These are phyloP conservation scores for Sebastes flavidus DNA, from an alignment of 2,797 vertebrate species.

Conservation along the genomic window DNA sequence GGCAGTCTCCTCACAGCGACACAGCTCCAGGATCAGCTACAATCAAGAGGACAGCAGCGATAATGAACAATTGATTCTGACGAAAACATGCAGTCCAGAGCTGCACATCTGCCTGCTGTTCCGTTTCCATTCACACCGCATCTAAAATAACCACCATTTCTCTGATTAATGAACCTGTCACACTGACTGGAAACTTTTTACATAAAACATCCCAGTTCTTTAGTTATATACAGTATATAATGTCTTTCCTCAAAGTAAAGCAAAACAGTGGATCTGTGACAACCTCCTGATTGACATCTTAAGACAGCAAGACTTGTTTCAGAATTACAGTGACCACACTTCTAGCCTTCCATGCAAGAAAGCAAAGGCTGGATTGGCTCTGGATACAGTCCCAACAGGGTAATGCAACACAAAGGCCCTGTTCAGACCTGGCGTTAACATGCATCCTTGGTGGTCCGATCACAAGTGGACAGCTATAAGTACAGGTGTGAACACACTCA, in stretches of 20 bases:
- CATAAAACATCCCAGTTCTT: not conserved
- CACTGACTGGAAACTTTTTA: not conserved
- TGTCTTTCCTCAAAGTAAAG: not conserved
- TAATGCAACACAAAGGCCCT: too few relatives aligned
- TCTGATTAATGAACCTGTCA: not conserved
- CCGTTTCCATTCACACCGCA: not conserved
- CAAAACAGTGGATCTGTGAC: not conserved
- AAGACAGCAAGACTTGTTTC: not conserved
- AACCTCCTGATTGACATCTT: not conserved
- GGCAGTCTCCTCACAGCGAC: constrained; percentile 71
- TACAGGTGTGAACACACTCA: too few relatives aligned
- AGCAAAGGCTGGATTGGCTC: not conserved
- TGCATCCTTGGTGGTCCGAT: too few relatives aligned
- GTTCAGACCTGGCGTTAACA: too few relatives aligned
- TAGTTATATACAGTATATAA: not conserved
- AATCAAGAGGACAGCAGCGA: constrained; percentile 13
- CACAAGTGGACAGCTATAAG: too few relatives aligned
- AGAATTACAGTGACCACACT: not conserved
- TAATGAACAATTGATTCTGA: not conserved
- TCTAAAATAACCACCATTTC: not conserved
- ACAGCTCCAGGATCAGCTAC: constrained; percentile 78
- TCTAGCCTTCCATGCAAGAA: not conserved
- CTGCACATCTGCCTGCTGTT: not conserved
- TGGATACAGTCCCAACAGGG: not conserved
- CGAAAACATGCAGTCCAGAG: not conserved